Base-by-base conservation (phyloP, 2,113 vertebrate genomes). In the Zosterops hypoxanthus region DNA sequence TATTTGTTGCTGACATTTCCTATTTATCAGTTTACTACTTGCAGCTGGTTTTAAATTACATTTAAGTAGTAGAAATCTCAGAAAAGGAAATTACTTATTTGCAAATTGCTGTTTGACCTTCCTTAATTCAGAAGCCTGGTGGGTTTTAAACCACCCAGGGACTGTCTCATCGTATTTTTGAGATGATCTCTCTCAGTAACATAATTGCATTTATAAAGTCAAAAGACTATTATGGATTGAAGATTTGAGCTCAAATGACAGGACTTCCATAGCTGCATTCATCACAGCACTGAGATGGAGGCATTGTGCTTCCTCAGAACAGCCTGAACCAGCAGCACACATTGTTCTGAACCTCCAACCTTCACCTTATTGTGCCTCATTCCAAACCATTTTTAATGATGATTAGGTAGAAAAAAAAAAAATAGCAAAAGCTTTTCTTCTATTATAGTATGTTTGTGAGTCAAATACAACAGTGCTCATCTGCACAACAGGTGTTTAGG, bases 121-220 rank as follows among this genome's bases (percentile, higher is more conserved):
- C 85, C 93, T 92, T 92, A 94, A 95, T 94, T 91, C 78, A 90
- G 84, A 82, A 94, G 82, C 86, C 93, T 97, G 90, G 52, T 87
- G 44, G n/a, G 24, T 85, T 89, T 28, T 75, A 87, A 96, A 78
- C 78, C 61, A 78, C 61, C 41, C 29, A 66, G 94, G 85, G 73
- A 87, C 81, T 46, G 81, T 82, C 82, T 92, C 42, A 42, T 66
- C 9, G 0, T 82, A 29, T 85, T 89, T 86, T 52, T 75, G 34
- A 91, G 57, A 78, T 56, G 9, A 47, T 93, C 49, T 93, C 19
- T 77, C 52, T 87, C 57, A 31, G 44, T 84, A 68, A 85, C 20
- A 21, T 79, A 72, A 92, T 81, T 91, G 28, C 41, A 79, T 82
- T 95, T 78, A 28, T 82, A 86, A 92, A 34, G 53, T 59, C 26